Conservation (phyloP, 2,113 vertebrate genomes). For the Pitta sordida region DNA sequence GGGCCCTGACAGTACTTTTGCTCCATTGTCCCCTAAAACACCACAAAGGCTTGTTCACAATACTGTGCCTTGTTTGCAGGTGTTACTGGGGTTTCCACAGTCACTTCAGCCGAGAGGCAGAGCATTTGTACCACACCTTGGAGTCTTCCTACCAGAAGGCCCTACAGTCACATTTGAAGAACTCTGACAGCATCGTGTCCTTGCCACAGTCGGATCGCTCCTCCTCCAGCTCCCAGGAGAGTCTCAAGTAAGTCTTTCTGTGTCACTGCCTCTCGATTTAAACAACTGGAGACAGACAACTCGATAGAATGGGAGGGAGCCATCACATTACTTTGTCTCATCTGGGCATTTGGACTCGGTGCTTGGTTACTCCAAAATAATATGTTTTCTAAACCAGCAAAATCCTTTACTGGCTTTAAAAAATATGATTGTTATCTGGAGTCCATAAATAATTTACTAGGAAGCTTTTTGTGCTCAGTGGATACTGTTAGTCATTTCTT, state of each 20-base stretch:
- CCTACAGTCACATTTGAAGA: conserved; percentile 93
- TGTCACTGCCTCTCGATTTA: background rate
- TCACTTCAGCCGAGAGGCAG: conserved; percentile 93
- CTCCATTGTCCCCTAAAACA: background rate
- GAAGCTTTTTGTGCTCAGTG: background rate
- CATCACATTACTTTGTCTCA: background rate
- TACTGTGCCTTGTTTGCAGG: conserved; percentile 61
- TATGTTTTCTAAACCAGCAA: background rate
- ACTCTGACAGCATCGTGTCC: conserved; percentile 93
- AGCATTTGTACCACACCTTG: conserved; percentile 90
- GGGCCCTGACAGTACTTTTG: background rate
- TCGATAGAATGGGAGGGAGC: background rate
- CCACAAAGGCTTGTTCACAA: background rate
- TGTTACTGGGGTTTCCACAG: conserved; percentile 98
- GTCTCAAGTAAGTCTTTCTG: conserved; percentile 87
- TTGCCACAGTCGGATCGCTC: conserved; percentile 96
- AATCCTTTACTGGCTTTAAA: background rate
- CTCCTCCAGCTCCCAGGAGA: conserved; percentile 97
- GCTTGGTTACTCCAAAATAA: background rate
- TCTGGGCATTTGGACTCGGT: background rate
- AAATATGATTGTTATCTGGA: background rate
- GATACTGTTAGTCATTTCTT: background rate
- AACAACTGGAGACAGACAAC: background rate
- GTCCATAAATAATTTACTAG: background rate
- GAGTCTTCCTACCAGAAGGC: conserved; percentile 97